phyloP scores from a whole-genome alignment of 2,113 vertebrate genomes.

The Pongo abelii region DNA sequence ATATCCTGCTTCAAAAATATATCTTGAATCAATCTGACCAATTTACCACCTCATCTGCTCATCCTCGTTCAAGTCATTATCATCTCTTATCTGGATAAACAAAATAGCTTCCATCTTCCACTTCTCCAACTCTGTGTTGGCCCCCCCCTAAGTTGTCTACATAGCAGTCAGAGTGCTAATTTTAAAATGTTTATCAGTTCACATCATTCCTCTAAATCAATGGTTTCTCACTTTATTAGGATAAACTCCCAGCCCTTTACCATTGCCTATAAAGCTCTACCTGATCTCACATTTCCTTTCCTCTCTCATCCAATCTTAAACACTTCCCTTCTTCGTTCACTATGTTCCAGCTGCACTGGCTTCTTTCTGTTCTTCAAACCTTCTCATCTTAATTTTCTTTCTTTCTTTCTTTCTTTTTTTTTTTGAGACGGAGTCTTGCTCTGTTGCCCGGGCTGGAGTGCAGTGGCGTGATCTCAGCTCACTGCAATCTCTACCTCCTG shows the following conservation, averaged over 20 bases:
- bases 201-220: background rate
- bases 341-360: background rate
- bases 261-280: background rate
- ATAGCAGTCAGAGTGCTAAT: background rate
- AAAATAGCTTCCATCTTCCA: background rate
- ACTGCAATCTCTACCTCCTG: no score
- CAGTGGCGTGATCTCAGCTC: no score
- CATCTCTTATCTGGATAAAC: background rate
- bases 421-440: no score
- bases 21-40: background rate
- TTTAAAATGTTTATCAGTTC: background rate
- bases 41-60: background rate
- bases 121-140: background rate
- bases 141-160: background rate
- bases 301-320: background rate
- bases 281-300: background rate
- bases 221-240: background rate
- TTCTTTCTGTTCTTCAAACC: background rate
- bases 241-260: background rate
- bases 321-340: no score
- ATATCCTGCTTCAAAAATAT: background rate
- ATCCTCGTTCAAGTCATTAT: background rate
- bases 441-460: no score
- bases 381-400: background rate
- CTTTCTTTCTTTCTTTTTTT: no score